Conservation (phyloP, 2,888 invertebrate species). For the Chloroclysta siterata region DNA sequence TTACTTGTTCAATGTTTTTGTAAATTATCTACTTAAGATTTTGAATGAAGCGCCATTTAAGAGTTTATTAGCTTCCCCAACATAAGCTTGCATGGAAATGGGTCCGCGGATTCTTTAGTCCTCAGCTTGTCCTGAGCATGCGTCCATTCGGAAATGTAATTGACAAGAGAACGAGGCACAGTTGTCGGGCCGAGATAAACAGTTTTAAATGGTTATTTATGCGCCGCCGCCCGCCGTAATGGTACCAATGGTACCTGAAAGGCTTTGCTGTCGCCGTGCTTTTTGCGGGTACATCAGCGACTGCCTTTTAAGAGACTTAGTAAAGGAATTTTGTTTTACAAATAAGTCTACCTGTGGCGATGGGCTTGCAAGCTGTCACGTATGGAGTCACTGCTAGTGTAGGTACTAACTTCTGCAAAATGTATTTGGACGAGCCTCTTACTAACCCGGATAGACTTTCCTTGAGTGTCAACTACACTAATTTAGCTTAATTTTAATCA, state of each 20-base stretch:
- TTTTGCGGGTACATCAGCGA: conserved; percentile 26
- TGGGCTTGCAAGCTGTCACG: no score
- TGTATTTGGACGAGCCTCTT: no score
- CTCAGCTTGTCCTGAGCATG: conserved; percentile 26
- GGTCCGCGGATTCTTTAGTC: not conserved
- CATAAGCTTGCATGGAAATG: not conserved
- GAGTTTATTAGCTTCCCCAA: not conserved
- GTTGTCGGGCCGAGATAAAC: conserved; percentile 69
- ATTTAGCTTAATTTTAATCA: no score
- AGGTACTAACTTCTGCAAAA: no score
- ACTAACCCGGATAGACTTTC: no score
- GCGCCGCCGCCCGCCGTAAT: conserved; percentile 42
- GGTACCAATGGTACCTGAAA: conserved; percentile 23
- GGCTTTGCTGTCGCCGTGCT: conserved; percentile 31
- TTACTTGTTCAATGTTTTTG: no score
- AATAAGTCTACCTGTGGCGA: not conserved
- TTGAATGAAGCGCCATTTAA: no score
- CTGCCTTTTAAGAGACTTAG: conserved; percentile 13
- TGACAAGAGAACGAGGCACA: conserved; percentile 72
- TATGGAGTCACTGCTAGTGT: no score
- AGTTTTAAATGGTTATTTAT: conserved; percentile 74
- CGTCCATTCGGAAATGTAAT: conserved; percentile 60
- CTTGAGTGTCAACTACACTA: no score
- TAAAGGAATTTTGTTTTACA: conserved; percentile 3
- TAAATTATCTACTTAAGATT: no score